Base-by-base conservation (phyloP, 2,797 vertebrate species). In the Smutsia temminckii region DNA sequence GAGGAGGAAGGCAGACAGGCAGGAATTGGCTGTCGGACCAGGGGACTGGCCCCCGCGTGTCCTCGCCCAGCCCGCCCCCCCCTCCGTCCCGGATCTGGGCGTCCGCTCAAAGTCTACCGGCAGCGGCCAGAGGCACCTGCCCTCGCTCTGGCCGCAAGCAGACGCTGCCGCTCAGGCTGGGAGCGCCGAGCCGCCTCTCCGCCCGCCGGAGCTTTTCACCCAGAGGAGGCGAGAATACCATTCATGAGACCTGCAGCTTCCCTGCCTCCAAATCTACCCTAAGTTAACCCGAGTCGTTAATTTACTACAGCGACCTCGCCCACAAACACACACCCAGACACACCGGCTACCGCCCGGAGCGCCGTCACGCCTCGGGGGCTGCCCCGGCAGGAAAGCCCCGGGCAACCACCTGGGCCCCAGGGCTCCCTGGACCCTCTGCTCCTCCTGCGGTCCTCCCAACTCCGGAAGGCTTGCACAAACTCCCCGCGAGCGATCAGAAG, bases 181-280 rank as follows among this genome's bases (percentile, higher is more conserved):
- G 68, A 96, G 97, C 97, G 93, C 40, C 94, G 1, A 40, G 61
- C 69, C 68, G 79, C 96, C 93, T 89, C 96, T 69, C 59, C 63
- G 40, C 92, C 51, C 49, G 94, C 96, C 87, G 71, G n/a, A 72
- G 89, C 57, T 87, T 55, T 90, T 37, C 88, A 79, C 90, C 90
- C 91, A 29, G 75, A 85, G 88, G n/a, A 59, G 77, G 72, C 46
- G 27, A 95, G 89, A 97, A 96, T 97, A 97, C 95, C 87, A 89
- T 97, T 97, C 96, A 32, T 85, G 78, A 95, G 98, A 98, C 97
- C 98, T 96, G 93, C 83, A 95, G 97, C 93, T 94, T 97, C 97
- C 97, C 97, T 85, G 97, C 97, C 96, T 98, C 95, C 97, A 42
- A 93, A 97, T 79, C 97, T 53, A 66, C 97, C 80, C 81, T 94